Evolutionary conservation across 1,140 invertebrate species (phyloP).

Genomic region (Aphaenogaster floridana): DNA sequence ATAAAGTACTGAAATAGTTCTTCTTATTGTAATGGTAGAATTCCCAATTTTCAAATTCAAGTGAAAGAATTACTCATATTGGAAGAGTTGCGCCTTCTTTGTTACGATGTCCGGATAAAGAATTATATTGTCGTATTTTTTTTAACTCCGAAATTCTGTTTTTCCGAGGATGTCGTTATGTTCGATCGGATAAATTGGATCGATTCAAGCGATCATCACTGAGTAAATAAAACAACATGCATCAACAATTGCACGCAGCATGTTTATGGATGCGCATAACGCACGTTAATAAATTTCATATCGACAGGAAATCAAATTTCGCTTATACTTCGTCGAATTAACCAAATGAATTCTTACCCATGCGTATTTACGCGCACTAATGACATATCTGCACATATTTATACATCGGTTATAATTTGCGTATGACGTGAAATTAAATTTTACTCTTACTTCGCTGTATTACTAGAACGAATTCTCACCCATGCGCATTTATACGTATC

Average conservation of each 20-base stretch:
- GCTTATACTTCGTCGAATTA: slow-evolving; percentile 50
- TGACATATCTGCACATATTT: slow-evolving; percentile 24
- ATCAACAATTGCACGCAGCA: slow-evolving; percentile 36
- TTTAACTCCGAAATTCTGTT: not conserved
- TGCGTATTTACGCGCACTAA: slow-evolving; percentile 32
- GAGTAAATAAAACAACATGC: slow-evolving; percentile 38
- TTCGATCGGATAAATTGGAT: slow-evolving; percentile 29
- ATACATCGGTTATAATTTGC: slow-evolving; percentile 39
- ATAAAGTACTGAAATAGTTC: slow-evolving; percentile 6
- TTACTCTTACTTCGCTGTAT: slow-evolving; percentile 39
- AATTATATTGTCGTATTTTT: not conserved
- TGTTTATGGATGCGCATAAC: slow-evolving; percentile 34
- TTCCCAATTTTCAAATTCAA: slow-evolving; percentile 8
- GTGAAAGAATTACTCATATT: not conserved
- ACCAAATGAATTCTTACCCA: slow-evolving; percentile 57
- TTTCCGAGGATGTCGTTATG: not conserved
- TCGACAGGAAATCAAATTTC: slow-evolving; percentile 47
- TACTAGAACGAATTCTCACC: slow-evolving; percentile 30
- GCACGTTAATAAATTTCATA: slow-evolving; percentile 52
- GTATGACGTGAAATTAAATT: slow-evolving; percentile 47
- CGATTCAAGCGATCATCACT: slow-evolving; percentile 35
- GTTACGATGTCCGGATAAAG: not conserved
- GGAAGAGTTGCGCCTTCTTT: not conserved
- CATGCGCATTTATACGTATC: slow-evolving; percentile 31
- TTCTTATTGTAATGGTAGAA: slow-evolving; percentile 18